phyloP scores from a whole-genome alignment of 2,113 vertebrate species.

The Callionymus lyra region DNA sequence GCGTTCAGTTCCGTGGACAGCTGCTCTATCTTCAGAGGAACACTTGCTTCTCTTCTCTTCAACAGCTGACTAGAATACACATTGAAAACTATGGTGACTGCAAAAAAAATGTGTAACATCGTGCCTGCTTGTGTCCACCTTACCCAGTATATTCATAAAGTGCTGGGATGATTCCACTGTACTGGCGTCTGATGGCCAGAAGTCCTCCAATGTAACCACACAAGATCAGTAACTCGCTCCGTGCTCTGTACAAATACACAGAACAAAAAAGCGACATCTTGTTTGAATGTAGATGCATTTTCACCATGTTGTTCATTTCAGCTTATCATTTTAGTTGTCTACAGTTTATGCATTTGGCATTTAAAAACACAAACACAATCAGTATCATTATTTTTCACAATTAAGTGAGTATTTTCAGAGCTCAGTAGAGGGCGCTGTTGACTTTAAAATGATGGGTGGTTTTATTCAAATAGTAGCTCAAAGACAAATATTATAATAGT shows the following conservation, averaged over 20 bases:
- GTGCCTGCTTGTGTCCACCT: neutral
- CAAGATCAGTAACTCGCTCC: constrained; percentile 89
- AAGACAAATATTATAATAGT: too few species aligned
- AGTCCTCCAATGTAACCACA: constrained; percentile 87
- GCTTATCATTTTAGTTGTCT: too few species aligned
- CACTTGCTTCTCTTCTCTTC: constrained; percentile 82
- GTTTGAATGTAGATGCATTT: too few species aligned
- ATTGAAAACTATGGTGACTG: neutral
- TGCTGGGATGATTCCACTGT: constrained; percentile 86
- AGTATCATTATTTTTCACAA: too few species aligned
- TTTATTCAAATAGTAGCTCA: too few species aligned
- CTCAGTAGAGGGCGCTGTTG: too few species aligned
- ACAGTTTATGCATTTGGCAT: too few species aligned
- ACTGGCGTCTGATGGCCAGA: constrained; percentile 81
- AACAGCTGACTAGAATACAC: constrained; percentile 78
- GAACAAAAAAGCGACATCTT: neutral
- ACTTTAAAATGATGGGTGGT: too few species aligned
- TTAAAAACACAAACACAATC: too few species aligned
- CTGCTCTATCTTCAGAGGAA: constrained; percentile 85
- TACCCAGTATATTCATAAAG: constrained; percentile 97
- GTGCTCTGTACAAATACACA: constrained; percentile 57
- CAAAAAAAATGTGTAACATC: neutral
- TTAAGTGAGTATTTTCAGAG: too few species aligned
- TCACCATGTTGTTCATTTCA: too few species aligned
- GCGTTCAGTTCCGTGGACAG: constrained; percentile 86